Evolutionary conservation across 2,113 vertebrate species (phyloP), one percentile per base, ranked within the genome.

Genomic region (Diadophis punctatus): DNA sequence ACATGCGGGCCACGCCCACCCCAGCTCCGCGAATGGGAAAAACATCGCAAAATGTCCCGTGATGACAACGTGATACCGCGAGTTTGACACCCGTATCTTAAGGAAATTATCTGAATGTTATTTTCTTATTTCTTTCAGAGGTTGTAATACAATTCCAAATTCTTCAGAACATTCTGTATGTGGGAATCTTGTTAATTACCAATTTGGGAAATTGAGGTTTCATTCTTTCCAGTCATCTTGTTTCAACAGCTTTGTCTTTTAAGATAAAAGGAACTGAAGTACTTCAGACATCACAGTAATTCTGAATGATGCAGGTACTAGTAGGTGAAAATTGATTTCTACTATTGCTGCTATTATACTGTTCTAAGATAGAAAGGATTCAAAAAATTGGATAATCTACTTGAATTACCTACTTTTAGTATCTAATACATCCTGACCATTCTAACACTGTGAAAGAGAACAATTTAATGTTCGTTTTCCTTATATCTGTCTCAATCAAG

Each of bases 261-360:
- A 95, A 96, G 96, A 96, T 96, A 91, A 55, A 95, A 92, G 91
- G 95, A 97, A 96, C 93, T 92, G 60, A 96, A 92, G 60, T 68
- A 74, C 51, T 89, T 97, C 93, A 95, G 94, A 0, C n/a, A 90
- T 96, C 90, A 93, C 94, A 95, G 95, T 96, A 96, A 96, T 96
- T 95, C 5, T 11, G 80, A 92, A 91, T 95, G 95, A 97, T 97
- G 96, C 95, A 87, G 85, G 11, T 94, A 90, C 94, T 91, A n/a
- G 93, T 95, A n/a, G 95, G 94, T 97, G 96, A 96, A 96, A 96
- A 97, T 94, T 95, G 93, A 94, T 91, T 97, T 97, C 91, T 95
- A 94, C 93, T 96, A 93, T 92, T 96, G 55, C 89, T 93, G 91
- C 56, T 49, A 80, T 80, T 53, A n/a, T 55, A 87, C 14, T 46